A percentile compares a stretch with the other conserved stretches of the same genome.
These are phyloP conservation scores for Dryobates pubescens DNA, from an alignment of 2,797 vertebrate genomes.

Conservation along the genomic window DNA sequence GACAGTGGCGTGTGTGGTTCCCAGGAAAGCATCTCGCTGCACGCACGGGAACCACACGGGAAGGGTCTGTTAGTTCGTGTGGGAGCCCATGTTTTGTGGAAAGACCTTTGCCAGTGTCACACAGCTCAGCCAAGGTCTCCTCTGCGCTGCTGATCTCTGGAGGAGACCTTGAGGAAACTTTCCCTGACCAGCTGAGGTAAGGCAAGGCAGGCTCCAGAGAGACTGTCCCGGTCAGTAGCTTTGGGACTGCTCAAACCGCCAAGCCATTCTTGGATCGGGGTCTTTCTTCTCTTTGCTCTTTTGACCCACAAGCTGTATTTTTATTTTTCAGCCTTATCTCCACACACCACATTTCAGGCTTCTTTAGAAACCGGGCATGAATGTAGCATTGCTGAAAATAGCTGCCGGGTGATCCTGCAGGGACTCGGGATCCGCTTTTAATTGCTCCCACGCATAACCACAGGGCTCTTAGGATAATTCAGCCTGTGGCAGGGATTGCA, in stretches of 20 bases:
- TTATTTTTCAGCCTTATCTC: constrained; percentile 63
- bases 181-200: background rate
- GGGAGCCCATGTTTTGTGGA: background rate
- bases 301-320: constrained; percentile 11
- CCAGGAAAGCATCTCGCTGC: background rate
- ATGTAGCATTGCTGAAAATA: constrained; percentile 15
- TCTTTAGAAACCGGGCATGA: constrained; percentile 12
- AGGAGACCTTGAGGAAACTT: background rate
- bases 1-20: background rate
- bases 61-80: background rate
- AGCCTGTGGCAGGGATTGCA: background rate
- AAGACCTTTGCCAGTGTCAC: background rate
- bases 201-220: background rate
- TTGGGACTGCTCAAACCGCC: background rate
- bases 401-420: constrained; percentile 22
- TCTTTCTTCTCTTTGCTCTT: constrained; percentile 9
- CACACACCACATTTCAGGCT: constrained; percentile 16
- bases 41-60: background rate
- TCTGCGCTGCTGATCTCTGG: background rate
- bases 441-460: constrained; percentile 7
- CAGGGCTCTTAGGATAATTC: background rate
- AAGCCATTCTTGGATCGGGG: fast-evolving
- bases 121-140: background rate
- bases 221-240: background rate
- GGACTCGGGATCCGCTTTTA: background rate